A percentile compares a stretch with the other conserved stretches of the same genome.
Evolutionary conservation across 2,888 invertebrate species (phyloP).

Genomic region (Zhengitettix transpicula): DNA sequence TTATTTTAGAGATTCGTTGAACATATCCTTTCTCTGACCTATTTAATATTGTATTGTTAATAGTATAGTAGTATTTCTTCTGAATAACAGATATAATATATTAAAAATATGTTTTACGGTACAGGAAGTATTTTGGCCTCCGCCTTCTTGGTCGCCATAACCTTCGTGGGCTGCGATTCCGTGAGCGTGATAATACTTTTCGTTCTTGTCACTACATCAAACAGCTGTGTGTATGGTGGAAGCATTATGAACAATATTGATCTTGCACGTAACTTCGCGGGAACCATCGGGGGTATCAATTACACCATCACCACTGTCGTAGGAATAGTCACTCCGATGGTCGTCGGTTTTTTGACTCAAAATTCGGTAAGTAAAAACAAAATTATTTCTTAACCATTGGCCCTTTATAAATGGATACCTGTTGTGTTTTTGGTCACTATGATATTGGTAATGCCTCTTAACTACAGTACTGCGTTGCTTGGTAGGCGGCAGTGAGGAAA

Average conservation of each 20-base stretch:
- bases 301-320: conserved; percentile 20
- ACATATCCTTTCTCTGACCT: no score
- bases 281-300: conserved; percentile 21
- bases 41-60: no score
- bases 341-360: conserved; percentile 17
- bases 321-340: conserved; percentile 20
- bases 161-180: conserved; percentile 3
- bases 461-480: background rate
- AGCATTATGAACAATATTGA: conserved; percentile 21
- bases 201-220: background rate
- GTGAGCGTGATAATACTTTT: background rate
- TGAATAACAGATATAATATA: no score
- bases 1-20: no score
- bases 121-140: conserved; percentile 2
- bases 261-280: conserved; percentile 22
- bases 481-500: no score
- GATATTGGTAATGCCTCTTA: background rate
- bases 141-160: background rate
- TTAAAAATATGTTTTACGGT: background rate
- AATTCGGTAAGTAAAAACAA: background rate
- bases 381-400: no score
- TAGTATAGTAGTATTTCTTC: no score
- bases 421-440: no score
- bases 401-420: no score
- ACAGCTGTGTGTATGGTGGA: conserved; percentile 12